A percentile compares a stretch with the other conserved stretches of the same genome.
phyloP scores from a whole-genome alignment of 1,140 invertebrate species.

The Eriocheir sinensis region DNA sequence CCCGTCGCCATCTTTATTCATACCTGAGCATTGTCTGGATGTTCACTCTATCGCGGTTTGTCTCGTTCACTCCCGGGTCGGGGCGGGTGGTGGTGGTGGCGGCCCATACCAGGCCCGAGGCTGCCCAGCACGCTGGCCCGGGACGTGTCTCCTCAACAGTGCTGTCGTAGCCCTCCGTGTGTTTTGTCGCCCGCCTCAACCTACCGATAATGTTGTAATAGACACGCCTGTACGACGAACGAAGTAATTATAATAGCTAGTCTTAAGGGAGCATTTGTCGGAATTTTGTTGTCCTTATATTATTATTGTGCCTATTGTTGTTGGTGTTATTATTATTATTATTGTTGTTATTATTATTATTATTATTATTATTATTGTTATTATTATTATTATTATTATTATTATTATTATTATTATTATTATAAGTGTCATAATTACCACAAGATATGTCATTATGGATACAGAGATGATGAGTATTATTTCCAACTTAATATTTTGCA shows the following conservation, averaged over 20 bases:
- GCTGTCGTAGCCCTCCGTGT: background rate
- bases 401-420: background rate
- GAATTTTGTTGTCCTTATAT: too few species aligned
- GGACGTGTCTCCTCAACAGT: background rate
- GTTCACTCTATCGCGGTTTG: background rate
- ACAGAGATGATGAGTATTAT: too few species aligned
- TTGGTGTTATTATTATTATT: background rate
- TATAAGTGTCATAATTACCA: too few species aligned
- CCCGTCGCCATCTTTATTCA: too few species aligned
- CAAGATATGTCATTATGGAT: too few species aligned
- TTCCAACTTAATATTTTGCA: background rate
- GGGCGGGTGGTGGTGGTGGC: background rate
- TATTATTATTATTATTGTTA: background rate
- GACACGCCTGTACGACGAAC: background rate
- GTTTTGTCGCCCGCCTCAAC: background rate
- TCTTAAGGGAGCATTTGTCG: too few species aligned
- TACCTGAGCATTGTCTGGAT: too few species aligned
- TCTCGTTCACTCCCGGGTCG: background rate
- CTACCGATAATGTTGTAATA: background rate
- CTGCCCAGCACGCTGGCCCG: background rate
- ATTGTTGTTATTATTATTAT: background rate
- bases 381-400: background rate
- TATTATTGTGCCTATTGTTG: background rate
- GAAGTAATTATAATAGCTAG: background rate
- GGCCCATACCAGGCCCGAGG: background rate